Evolutionary conservation across 2,797 vertebrate species (phyloP), one percentile per base, ranked within the genome.

Genomic region (Siniperca undulata): DNA sequence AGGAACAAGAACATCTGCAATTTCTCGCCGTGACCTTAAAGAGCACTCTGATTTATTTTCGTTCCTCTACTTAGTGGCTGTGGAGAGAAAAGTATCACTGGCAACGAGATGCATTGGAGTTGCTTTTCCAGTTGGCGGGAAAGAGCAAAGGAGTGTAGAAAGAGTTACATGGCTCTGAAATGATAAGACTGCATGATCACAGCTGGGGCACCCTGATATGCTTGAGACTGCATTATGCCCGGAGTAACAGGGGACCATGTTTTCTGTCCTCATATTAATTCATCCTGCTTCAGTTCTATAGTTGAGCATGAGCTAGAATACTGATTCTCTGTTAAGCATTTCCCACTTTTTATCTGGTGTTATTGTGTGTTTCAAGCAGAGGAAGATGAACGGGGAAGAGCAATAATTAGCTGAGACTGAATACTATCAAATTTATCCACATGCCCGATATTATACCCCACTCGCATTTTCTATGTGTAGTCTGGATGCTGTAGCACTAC

Each of bases 131-230:
- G 86, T 91, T 90, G 77, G 78, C 44, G 20, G 58, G 55, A 55
- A 70, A 70, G 19, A 86, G 78, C 82, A 85, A 79, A 78, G 70
- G 67, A 82, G 79, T 34, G 77, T 74, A 70, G 87, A 88, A 91
- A 91, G 78, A 88, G 90, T 90, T 88, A 87, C 91, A 89, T 19
- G 70, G 83, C 86, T 91, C 62, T 87, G 84, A 88, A 92, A 92
- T 82, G 91, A 93, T 94, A 94, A 93, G 91, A 85, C 77, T 80
- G 75, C 84, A 66, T 56, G 90, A 88, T 86, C 89, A 86, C 93
- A 95, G 94, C 91, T 95, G 93, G 89, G 89, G 82, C 82, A 70
- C 78, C 61, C 90, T 92, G 94, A 96, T 94, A 94, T 90, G 91
- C 91, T 94, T 88, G 84, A 94, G 86, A 88, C 86, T 85, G 88